Evolutionary conservation across 2,113 vertebrate species (phyloP).

Genomic region (Gambusia holbrooki): DNA sequence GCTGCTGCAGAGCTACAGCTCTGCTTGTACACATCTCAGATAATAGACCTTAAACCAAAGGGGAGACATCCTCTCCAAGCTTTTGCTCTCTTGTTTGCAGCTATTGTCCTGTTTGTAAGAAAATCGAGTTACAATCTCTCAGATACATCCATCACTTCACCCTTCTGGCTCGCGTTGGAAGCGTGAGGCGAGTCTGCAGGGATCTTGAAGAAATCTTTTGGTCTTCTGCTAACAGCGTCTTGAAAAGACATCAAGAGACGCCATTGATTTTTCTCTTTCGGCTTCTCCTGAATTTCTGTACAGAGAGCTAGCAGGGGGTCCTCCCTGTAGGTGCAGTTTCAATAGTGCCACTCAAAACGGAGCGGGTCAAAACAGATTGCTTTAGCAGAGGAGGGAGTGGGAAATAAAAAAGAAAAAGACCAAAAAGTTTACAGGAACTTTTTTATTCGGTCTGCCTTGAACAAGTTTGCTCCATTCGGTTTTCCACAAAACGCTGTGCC

Average conservation of each 20-base stretch:
- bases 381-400: slow-evolving; percentile 51
- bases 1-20: slow-evolving; percentile 52
- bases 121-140: slow-evolving; percentile 72
- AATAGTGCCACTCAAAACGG: slow-evolving; percentile 72
- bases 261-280: slow-evolving; percentile 78
- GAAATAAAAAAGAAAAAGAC: slow-evolving; percentile 29
- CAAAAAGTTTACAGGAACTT: slow-evolving; percentile 71
- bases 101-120: slow-evolving; percentile 81
- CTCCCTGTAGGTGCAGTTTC: slow-evolving; percentile 73
- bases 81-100: slow-evolving; percentile 74
- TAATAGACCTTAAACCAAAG: slow-evolving; percentile 73
- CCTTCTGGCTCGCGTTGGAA: slow-evolving; percentile 64
- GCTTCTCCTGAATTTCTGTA: slow-evolving; percentile 70
- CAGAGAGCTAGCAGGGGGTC: slow-evolving; percentile 79
- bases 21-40: slow-evolving; percentile 68
- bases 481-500: slow-evolving; percentile 31
- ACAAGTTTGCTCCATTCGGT: slow-evolving; percentile 45
- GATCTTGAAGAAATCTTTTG: slow-evolving; percentile 72
- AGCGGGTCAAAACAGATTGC: slow-evolving; percentile 75
- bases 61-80: slow-evolving; percentile 66
- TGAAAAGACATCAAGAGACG: slow-evolving; percentile 80
- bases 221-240: slow-evolving; percentile 72
- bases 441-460: slow-evolving; percentile 31
- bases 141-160: slow-evolving; percentile 77
- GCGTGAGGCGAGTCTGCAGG: slow-evolving; percentile 72